Evolutionary conservation across 2,113 vertebrate genomes (phyloP), one percentile per base, ranked within the genome.

Genomic region (Pteruthius melanotis): DNA sequence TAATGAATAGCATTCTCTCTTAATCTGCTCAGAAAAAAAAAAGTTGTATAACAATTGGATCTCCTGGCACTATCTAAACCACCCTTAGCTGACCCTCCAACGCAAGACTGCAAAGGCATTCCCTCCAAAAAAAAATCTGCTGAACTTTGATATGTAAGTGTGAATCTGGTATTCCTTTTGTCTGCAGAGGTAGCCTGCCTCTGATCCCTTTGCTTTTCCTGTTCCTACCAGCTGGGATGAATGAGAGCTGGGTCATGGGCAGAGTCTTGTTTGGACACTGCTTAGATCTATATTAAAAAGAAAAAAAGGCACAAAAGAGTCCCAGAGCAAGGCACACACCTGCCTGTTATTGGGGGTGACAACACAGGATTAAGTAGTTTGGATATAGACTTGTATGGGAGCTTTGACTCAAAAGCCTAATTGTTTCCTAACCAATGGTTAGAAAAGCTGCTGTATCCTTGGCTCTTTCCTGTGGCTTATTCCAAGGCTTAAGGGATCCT

Each of bases 291-390:
- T 82, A 75, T 56, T 64, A 9, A 66, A 83, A 84, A 78, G 75
- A 75, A 91, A 59, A 61, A 66, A 50, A 71, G 61, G 63, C 82
- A 86, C 83, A 95, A 80, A 94, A 95, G 54, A 90, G 52, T 33
- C 74, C 50, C 53, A 69, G 82, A 94, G 84, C 91, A 90, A 80
- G 93, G 71, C 93, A 94, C 76, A 84, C 95, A 97, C 97, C 97
- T 97, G 97, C 95, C 94, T 95, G 53, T 93, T 96, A 94, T 93
- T 95, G 84, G 56, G 76, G 87, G 70, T 95, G 96, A 97, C 92
- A 96, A 96, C 83, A 93, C 49, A 76, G 93, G 95, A 97, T 97
- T 97, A 97, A 94, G 60, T 59, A 70, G 95, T 96, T 93, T 97
- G 94, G 90, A 96, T 92, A 95, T 80, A 95, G 95, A 90, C 81